Evolutionary conservation across 2,113 vertebrate genomes (phyloP).

Genomic region (Anguilla rostrata): DNA sequence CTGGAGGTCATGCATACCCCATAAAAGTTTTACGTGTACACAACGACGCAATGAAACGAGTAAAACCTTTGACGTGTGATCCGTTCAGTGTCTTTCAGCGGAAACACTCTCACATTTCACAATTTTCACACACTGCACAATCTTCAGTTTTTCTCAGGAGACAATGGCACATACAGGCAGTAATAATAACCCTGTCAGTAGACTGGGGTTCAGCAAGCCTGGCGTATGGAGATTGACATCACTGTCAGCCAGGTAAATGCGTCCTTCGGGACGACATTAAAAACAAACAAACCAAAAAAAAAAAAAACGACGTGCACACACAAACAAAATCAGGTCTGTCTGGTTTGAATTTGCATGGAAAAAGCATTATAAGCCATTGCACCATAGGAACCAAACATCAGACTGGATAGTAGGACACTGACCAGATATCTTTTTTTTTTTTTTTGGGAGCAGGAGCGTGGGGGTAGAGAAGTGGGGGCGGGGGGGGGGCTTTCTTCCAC

Average conservation of each 20-base stretch:
- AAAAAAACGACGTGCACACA: neutral
- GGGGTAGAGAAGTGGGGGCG: no score
- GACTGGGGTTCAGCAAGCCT: constrained; percentile 20
- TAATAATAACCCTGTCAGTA: neutral
- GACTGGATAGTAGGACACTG: constrained; percentile 23
- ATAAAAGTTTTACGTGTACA: neutral
- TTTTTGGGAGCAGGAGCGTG: neutral
- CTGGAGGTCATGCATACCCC: neutral
- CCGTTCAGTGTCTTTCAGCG: neutral
- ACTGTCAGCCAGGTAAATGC: constrained; percentile 42
- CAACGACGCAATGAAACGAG: neutral
- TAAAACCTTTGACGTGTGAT: neutral
- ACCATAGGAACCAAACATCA: constrained; percentile 38
- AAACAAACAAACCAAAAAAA: neutral
- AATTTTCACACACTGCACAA: constrained; percentile 12
- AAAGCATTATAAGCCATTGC: constrained; percentile 50
- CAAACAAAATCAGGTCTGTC: constrained; percentile 50
- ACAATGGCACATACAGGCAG: neutral
- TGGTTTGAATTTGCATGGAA: constrained; percentile 64
- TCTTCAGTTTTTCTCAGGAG: constrained; percentile 18
- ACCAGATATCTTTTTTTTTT: neutral
- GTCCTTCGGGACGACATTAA: constrained; percentile 40
- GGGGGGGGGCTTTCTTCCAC: neutral
- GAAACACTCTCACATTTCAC: neutral
- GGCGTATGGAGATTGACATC: constrained; percentile 34